A percentile compares a stretch with the other conserved stretches of the same genome.
phyloP scores from a whole-genome alignment of 2,113 vertebrate genomes.

The Bubo bubo region DNA sequence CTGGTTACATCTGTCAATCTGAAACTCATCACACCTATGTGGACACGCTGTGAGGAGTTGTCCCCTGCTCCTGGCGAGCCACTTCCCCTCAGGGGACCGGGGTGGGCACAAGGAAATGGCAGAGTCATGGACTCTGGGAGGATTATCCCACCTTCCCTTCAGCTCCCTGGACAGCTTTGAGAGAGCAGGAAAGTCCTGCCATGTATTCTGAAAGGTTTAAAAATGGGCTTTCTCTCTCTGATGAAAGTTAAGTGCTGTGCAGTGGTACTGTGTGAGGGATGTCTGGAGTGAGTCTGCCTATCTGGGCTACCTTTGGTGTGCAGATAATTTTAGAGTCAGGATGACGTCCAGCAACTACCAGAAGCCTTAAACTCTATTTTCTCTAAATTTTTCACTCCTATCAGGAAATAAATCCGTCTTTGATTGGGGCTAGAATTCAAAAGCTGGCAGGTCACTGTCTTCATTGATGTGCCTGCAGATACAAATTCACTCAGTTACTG shows the following conservation, averaged over 20 bases:
- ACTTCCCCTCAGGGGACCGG: not conserved
- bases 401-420: constrained; percentile 56
- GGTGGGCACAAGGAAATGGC: not conserved
- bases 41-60: not conserved
- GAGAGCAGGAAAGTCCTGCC: not conserved
- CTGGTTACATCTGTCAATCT: not conserved
- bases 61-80: not conserved
- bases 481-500: constrained; percentile 30
- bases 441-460: constrained; percentile 42
- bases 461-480: constrained; percentile 13
- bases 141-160: not conserved
- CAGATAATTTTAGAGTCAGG: not conserved
- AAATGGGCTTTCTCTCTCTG: not conserved
- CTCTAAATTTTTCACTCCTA: constrained; percentile 32
- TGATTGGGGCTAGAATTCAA: constrained; percentile 53
- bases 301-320: not conserved
- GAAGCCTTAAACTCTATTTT: constrained; percentile 48
- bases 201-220: not conserved
- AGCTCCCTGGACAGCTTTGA: not conserved
- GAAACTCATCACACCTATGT: not conserved
- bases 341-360: not conserved
- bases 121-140: not conserved
- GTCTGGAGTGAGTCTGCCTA: not conserved
- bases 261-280: rapidly evolving
- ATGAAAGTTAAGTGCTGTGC: not conserved